Base-by-base conservation (phyloP, 2,797 vertebrate genomes). In the Lutjanus argentimaculatus region DNA sequence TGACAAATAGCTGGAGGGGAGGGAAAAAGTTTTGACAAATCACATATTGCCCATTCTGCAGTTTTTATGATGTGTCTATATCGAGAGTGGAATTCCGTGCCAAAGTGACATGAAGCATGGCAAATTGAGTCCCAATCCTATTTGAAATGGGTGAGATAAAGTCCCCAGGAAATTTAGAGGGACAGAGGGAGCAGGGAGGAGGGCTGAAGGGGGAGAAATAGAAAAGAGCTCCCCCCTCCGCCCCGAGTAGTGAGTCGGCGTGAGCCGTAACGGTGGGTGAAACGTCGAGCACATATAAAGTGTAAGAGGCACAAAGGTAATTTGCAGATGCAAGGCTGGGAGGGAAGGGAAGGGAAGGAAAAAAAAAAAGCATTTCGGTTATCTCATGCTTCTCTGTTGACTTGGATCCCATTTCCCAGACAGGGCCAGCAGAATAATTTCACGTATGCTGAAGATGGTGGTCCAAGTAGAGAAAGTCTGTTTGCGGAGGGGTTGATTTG, bases 81-180 rank as follows among this genome's bases (percentile, higher is more conserved):
- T 88, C 70, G 72, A 85, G 80, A 58, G 82, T 80, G 81, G 89
- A 85, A 80, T 87, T 88, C 64, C 21, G 40, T 57, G 15, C 84
- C 75, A 85, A 78, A 88, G 89, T 75, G 87, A 88, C 85, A 87
- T 43, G 78, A 87, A 79, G 88, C 85, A 71, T 81, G 82, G 83
- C 64, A 88, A 94, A 94, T 88, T 80, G 89, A 92, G 88, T 86
- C 79, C 11, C 82, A 93, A 88, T 91, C 91, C 91, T 89, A 90
- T 93, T 93, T 87, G 84, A 85, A 94, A 90, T 61, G 86, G 85
- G 63, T 40, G 22, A 86, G 90, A 95, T 94, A 91, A 88, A 90
- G 89, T 92, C 79, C 74, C 68, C 8, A 3, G 82, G 81, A 92
- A 85, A 93, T 91, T 69, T 61, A 75, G 75, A 80, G 73, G 83